Evolutionary conservation across 2,113 vertebrate species (phyloP).

Genomic region (Panthera tigris): DNA sequence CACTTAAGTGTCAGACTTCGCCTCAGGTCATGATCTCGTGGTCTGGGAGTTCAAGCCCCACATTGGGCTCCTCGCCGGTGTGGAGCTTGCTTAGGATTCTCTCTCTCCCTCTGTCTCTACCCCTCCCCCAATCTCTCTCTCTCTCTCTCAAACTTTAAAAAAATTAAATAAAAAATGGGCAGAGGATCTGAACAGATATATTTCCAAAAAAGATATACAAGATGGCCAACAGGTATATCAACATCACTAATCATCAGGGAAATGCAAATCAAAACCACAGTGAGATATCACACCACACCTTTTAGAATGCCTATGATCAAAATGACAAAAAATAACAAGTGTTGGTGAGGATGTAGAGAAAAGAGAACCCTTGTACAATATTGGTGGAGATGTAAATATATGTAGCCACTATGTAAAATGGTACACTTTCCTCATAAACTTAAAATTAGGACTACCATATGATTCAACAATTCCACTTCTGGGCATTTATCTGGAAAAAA

Average conservation of each 20-base stretch:
- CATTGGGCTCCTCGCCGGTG: too few relatives aligned
- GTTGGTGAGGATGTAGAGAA: neutral
- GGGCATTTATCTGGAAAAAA: neutral
- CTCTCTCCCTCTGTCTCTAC: too few relatives aligned
- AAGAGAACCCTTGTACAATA: neutral
- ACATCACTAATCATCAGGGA: neutral
- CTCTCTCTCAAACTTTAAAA: too few relatives aligned
- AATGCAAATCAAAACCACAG: neutral
- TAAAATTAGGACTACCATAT: neutral
- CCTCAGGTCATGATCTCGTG: too few relatives aligned
- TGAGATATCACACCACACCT: neutral
- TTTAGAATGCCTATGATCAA: neutral
- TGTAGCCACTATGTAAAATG: neutral
- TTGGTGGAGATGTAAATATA: neutral
- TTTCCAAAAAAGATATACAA: neutral
- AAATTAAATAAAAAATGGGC: neutral
- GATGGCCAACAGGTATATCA: neutral
- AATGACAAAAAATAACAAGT: neutral
- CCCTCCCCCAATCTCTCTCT: too few relatives aligned
- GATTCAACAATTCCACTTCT: neutral
- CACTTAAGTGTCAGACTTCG: too few relatives aligned
- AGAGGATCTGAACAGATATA: neutral
- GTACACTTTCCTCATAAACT: neutral
- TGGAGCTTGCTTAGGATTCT: too few relatives aligned
- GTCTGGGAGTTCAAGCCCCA: too few relatives aligned